Evolutionary conservation across 2,888 invertebrate species (phyloP).

Genomic region (Drosophila merina): DNA sequence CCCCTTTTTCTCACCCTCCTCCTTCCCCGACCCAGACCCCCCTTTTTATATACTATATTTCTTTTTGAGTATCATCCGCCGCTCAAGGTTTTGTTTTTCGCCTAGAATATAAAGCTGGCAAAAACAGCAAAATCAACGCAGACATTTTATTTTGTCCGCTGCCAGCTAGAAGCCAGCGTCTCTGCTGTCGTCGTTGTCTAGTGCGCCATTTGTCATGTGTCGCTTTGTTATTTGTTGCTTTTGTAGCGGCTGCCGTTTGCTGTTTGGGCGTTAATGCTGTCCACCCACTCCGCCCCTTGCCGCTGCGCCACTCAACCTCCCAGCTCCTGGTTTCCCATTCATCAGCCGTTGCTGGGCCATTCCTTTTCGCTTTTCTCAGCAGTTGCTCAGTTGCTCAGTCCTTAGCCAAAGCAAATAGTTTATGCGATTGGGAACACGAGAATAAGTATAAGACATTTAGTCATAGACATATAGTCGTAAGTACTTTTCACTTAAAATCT

Average conservation of each 20-base stretch:
- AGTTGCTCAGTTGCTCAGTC: slow-evolving; percentile 39
- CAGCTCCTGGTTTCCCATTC: slow-evolving; percentile 54
- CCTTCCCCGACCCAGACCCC: neutral
- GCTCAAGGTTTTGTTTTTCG: slow-evolving; percentile 69
- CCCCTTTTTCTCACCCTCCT: neutral
- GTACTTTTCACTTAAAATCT: too few relatives aligned
- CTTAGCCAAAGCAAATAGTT: slow-evolving; percentile 39
- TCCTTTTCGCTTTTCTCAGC: slow-evolving; percentile 49
- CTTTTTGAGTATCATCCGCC: slow-evolving; percentile 59
- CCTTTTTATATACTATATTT: neutral
- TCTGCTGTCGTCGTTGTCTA: slow-evolving; percentile 35
- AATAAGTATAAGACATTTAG: neutral
- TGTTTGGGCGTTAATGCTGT: slow-evolving; percentile 36
- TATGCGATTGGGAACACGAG: slow-evolving; percentile 4
- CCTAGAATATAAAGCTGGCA: slow-evolving; percentile 15
- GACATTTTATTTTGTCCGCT: slow-evolving; percentile 68
- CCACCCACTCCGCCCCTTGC: slow-evolving; percentile 24
- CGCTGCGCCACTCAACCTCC: slow-evolving; percentile 1
- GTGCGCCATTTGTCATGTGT: slow-evolving; percentile 76
- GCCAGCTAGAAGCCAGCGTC: neutral
- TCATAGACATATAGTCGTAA: too few relatives aligned
- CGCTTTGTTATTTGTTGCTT: slow-evolving; percentile 55
- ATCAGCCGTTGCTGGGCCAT: slow-evolving; percentile 59
- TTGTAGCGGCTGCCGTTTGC: slow-evolving; percentile 38
- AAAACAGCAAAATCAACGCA: slow-evolving; percentile 44